Percentiles rank a stretch among this genome's conserved stretches.
These are phyloP conservation scores for Galleria mellonella DNA, from an alignment of 1,140 invertebrate species.

Conservation along the genomic window DNA sequence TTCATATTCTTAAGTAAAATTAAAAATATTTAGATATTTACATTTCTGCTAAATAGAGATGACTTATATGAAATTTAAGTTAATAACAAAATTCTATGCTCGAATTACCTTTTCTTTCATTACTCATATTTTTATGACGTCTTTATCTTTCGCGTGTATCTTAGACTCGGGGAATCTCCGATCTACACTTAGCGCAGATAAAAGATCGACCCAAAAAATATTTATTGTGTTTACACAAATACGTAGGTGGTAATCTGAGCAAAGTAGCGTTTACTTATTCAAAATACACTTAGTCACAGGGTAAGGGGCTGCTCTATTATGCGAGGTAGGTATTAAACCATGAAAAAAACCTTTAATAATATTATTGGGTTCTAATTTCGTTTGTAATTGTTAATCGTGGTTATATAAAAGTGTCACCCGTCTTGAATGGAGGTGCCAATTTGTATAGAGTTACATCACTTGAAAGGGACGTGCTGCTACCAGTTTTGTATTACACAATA, in stretches of 20 bases:
- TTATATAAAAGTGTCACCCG: constrained; percentile 57
- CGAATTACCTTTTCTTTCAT: constrained; percentile 20
- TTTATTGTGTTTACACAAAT: constrained; percentile 69
- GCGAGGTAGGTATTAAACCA: neutral
- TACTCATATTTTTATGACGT: constrained; percentile 3
- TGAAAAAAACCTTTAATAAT: constrained; percentile 51
- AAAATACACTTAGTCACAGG: constrained; percentile 41
- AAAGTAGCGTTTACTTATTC: constrained; percentile 30
- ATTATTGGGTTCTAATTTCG: constrained; percentile 71
- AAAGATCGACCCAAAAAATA: constrained; percentile 45
- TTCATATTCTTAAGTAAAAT: too few species aligned
- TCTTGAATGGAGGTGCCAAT: constrained; percentile 46
- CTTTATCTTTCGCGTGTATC: constrained; percentile 26
- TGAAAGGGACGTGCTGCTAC: constrained; percentile 23
- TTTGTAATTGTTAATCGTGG: constrained; percentile 53
- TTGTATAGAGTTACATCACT: constrained; percentile 46
- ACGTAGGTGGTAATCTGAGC: constrained; percentile 65
- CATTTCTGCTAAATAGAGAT: too few species aligned
- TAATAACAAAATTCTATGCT: too few species aligned
- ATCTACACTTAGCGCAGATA: constrained; percentile 36
- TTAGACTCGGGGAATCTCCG: constrained; percentile 30
- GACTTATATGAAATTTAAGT: too few species aligned
- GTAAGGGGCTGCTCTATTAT: constrained; percentile 33
- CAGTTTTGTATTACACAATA: constrained; percentile 38
- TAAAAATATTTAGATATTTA: too few species aligned